Percentiles rank a stretch among this genome's conserved stretches.
These are phyloP conservation scores for Drosophila paucipuncta DNA, from an alignment of 2,888 invertebrate genomes.

Conservation along the genomic window DNA sequence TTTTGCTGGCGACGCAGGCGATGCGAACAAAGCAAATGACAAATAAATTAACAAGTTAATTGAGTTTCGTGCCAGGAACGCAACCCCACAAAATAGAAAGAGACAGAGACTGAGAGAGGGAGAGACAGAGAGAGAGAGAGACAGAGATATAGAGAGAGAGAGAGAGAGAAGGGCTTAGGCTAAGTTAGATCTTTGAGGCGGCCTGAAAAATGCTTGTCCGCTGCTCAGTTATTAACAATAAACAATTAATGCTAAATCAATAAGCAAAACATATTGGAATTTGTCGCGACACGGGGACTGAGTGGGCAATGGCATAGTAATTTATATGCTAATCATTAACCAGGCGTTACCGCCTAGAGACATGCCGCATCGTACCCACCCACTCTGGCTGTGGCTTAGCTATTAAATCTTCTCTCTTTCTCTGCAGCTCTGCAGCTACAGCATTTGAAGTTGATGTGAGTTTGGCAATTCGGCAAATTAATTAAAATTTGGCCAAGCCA, in stretches of 20 bases:
- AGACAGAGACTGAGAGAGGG: neutral
- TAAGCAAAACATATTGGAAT: conserved; percentile 60
- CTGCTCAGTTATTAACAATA: conserved; percentile 73
- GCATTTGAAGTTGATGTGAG: conserved; percentile 36
- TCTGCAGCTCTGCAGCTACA: neutral
- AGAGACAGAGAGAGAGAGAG: no score
- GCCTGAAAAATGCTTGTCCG: conserved; percentile 7
- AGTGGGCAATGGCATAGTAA: conserved; percentile 51
- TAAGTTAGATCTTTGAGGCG: neutral
- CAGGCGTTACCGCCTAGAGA: conserved; percentile 4
- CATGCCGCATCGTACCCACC: neutral
- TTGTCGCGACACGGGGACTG: neutral
- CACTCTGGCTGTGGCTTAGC: conserved; percentile 1
- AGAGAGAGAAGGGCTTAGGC: neutral
- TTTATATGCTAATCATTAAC: conserved; percentile 76
- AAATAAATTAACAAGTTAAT: conserved; percentile 80
- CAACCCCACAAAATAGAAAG: neutral
- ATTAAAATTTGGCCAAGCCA: conserved; percentile 68
- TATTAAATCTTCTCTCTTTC: conserved; percentile 34
- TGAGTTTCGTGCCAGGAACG: conserved; percentile 68
- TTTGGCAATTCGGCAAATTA: conserved; percentile 62
- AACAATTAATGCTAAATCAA: conserved; percentile 80
- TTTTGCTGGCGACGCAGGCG: conserved; percentile 43
- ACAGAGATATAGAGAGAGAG: no score
- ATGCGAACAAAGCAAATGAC: conserved; percentile 74